A percentile compares a stretch with the other conserved stretches of the same genome.
phyloP scores from a whole-genome alignment of 2,797 vertebrate genomes.

The Nothura maculosa region DNA sequence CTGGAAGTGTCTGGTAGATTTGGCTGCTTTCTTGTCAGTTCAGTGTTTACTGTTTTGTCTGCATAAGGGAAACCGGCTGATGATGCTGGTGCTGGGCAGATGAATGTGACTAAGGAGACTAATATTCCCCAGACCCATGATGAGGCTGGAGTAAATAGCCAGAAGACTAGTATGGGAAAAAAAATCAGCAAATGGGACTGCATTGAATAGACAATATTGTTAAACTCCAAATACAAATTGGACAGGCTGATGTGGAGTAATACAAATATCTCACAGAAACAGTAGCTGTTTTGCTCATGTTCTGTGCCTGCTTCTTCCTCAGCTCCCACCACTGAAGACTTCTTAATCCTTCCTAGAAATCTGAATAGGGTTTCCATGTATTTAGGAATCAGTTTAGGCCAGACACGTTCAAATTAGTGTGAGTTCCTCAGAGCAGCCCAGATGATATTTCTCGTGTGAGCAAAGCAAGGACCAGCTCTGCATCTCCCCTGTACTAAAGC shows the following conservation, averaged over 20 bases:
- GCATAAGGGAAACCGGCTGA: neutral
- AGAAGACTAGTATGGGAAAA: neutral
- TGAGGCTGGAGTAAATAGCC: neutral
- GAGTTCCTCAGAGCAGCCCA: accelerated
- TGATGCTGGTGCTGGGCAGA: neutral
- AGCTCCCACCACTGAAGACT: neutral
- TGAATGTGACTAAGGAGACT: neutral
- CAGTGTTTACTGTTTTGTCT: neutral
- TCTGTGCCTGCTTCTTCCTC: neutral
- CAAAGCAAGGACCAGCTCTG: neutral
- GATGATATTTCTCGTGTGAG: neutral
- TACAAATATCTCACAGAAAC: neutral
- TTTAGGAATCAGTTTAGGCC: neutral
- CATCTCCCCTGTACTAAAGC: neutral
- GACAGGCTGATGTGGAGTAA: neutral
- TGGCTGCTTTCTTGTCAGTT: neutral
- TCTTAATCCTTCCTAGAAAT: neutral
- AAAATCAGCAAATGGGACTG: neutral
- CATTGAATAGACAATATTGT: neutral
- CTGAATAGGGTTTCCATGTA: accelerated
- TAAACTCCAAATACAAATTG: neutral
- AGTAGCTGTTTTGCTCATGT: neutral
- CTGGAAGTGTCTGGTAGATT: neutral
- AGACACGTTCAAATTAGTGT: neutral
- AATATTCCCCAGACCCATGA: neutral